phyloP scores from a whole-genome alignment of 2,888 invertebrate species.

The Melinaea marsaeus region DNA sequence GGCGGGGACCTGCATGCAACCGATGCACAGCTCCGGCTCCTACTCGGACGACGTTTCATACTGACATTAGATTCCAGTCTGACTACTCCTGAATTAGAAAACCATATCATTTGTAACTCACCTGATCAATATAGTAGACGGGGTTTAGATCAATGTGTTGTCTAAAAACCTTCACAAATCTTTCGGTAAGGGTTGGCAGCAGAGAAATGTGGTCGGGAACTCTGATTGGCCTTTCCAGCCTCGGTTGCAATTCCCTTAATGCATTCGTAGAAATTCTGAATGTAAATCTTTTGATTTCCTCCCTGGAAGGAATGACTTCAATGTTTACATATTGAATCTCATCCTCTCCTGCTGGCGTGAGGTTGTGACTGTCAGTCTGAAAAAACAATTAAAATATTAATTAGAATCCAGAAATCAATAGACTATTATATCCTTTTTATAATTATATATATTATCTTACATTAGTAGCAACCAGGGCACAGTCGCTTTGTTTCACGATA shows the following conservation, averaged over 20 bases:
- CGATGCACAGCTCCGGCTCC: constrained; percentile 90
- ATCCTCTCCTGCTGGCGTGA: constrained; percentile 83
- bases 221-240: constrained; percentile 48
- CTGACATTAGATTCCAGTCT: no score
- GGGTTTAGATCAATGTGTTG: constrained; percentile 85
- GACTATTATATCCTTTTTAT: neutral
- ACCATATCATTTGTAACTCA: constrained; percentile 38
- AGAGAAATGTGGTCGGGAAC: constrained; percentile 61
- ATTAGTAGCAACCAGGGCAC: constrained; percentile 84
- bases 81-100: no score
- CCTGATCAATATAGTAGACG: constrained; percentile 76
- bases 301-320: constrained; percentile 81
- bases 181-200: constrained; percentile 87
- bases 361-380: constrained; percentile 82
- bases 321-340: constrained; percentile 89
- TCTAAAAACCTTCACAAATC: constrained; percentile 90
- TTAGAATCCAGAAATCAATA: neutral
- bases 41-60: constrained; percentile 45
- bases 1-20: constrained; percentile 89
- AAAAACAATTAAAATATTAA: constrained; percentile 13
- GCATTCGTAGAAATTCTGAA: constrained; percentile 88
- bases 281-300: constrained; percentile 78
- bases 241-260: constrained; percentile 82
- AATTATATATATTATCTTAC: constrained; percentile 48
- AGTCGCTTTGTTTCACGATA: constrained; percentile 88